Percentiles rank a stretch among this genome's conserved stretches.
phyloP scores from a whole-genome alignment of 2,888 invertebrate species.

The Ligdia adustata region DNA sequence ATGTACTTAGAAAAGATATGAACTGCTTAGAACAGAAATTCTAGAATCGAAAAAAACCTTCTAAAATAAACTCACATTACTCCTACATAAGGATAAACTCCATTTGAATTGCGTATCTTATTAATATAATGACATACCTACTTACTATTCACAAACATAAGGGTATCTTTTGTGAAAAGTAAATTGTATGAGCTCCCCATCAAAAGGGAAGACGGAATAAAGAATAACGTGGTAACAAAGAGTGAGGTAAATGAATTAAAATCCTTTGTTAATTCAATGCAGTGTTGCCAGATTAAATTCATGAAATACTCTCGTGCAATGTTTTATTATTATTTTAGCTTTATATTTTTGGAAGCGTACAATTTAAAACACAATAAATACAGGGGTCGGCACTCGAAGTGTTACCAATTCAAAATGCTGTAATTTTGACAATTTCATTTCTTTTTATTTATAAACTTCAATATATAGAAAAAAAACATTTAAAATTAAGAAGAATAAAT shows the following conservation, averaged over 20 bases:
- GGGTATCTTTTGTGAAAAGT: conserved; percentile 61
- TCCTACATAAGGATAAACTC: too few relatives aligned
- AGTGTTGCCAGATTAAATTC: conserved; percentile 41
- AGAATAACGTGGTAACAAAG: conserved; percentile 69
- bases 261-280: conserved; percentile 64
- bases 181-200: conserved; percentile 59
- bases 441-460: too few relatives aligned
- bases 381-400: too few relatives aligned
- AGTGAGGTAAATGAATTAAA: conserved; percentile 72
- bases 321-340: neutral
- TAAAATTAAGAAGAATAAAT: too few relatives aligned
- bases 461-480: too few relatives aligned
- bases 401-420: too few relatives aligned
- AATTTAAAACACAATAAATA: too few relatives aligned
- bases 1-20: too few relatives aligned
- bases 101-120: conserved; percentile 34
- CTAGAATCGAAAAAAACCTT: too few relatives aligned
- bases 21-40: too few relatives aligned
- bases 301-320: conserved; percentile 4
- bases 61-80: too few relatives aligned
- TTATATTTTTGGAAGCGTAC: neutral
- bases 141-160: conserved; percentile 55
- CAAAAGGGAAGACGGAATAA: conserved; percentile 65
- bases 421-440: too few relatives aligned
- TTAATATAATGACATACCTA: conserved; percentile 38